Evolutionary conservation across 1,140 invertebrate genomes (phyloP).

Genomic region (Steinernema khuongi): DNA sequence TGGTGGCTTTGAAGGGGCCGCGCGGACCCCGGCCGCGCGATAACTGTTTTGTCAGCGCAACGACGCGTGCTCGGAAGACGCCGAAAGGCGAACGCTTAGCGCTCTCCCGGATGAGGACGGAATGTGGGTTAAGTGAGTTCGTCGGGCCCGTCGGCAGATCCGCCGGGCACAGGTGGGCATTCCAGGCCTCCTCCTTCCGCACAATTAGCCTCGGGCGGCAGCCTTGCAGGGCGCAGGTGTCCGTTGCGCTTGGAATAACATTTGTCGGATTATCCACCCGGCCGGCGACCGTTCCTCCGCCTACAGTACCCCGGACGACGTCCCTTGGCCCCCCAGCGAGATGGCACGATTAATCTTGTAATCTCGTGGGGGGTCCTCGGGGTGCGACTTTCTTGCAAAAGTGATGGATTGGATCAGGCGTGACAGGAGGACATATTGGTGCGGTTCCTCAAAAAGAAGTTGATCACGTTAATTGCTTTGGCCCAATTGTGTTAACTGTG

Average conservation of each 20-base stretch:
- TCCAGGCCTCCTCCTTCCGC: background rate
- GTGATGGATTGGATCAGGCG: too few relatives aligned
- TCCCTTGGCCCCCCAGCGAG: background rate
- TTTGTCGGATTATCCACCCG: background rate
- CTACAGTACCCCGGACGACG: background rate
- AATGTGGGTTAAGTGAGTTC: background rate
- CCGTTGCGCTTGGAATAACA: conserved; percentile 1
- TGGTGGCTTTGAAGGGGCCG: background rate
- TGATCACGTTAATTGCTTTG: background rate
- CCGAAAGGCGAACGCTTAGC: background rate
- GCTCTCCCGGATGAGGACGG: background rate
- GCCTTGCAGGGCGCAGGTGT: conserved; percentile 1
- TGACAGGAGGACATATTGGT: too few relatives aligned
- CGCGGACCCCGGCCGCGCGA: background rate
- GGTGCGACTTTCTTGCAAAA: too few relatives aligned
- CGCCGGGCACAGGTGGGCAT: background rate
- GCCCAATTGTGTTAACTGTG: background rate
- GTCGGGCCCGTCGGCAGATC: background rate
- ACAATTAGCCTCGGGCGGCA: background rate
- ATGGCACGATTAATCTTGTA: too few relatives aligned
- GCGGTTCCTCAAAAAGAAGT: too few relatives aligned
- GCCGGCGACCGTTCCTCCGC: background rate
- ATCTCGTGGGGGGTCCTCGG: too few relatives aligned
- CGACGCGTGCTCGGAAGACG: background rate
- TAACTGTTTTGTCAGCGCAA: conserved; percentile 16